Evolutionary conservation across 2,888 invertebrate genomes (phyloP).

Genomic region (Lordiphosa fenestrarum): DNA sequence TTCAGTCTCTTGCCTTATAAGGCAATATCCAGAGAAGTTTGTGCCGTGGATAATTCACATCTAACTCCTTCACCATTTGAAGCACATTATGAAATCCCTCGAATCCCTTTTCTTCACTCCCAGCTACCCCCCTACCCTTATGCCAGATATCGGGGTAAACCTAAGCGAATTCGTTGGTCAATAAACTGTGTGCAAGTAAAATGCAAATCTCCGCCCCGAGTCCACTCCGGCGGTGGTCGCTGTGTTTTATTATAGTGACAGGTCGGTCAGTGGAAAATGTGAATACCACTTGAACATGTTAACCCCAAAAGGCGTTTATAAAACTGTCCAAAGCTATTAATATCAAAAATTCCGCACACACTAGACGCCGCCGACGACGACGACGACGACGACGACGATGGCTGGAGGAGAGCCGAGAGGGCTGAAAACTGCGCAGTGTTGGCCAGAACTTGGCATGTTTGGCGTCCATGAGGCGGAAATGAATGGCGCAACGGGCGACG

Average conservation of each 20-base stretch:
- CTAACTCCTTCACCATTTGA: too few species aligned
- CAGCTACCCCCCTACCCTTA: too few species aligned
- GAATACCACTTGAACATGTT: constrained; percentile 75
- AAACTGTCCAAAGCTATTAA: constrained; percentile 76
- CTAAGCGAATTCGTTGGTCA: constrained; percentile 8
- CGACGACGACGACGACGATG: not conserved
- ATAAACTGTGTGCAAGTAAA: constrained; percentile 3
- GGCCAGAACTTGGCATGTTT: constrained; percentile 57
- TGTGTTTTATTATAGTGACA: constrained; percentile 60
- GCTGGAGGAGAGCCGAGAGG: constrained; percentile 3
- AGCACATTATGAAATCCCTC: too few species aligned
- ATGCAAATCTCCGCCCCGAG: constrained; percentile 4
- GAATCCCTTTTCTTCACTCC: too few species aligned
- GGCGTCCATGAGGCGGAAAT: constrained; percentile 75
- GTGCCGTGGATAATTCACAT: too few species aligned
- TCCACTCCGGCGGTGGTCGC: not conserved
- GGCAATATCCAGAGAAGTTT: too few species aligned
- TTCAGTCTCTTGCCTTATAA: too few species aligned
- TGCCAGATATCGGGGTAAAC: not conserved
- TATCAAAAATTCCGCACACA: constrained; percentile 67
- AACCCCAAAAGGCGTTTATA: constrained; percentile 76
- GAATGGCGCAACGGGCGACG: constrained; percentile 45
- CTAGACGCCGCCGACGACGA: too few species aligned
- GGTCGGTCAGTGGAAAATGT: constrained; percentile 76
- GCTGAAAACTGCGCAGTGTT: constrained; percentile 51